Evolutionary conservation across 35 echinoderm and acorn worm genomes (phyloP).

Genomic region (Ophiothrix spiculata): DNA sequence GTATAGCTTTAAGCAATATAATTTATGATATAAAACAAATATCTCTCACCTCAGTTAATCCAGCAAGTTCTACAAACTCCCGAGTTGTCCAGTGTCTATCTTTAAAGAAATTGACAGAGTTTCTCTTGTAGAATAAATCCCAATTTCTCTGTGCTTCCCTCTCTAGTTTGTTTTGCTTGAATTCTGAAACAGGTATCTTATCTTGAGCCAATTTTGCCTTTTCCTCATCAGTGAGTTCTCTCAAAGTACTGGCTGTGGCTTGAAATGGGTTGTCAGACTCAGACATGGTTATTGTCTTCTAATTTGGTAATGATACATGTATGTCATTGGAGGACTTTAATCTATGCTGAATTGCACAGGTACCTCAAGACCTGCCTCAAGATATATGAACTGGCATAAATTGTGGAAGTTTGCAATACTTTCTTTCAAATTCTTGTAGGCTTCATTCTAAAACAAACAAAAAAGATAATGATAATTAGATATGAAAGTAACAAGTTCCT

Average conservation of each 20-base stretch:
- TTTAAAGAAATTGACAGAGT: constrained; percentile 96
- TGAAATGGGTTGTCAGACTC: constrained; percentile 1
- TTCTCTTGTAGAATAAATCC: constrained; percentile 96
- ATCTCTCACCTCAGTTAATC: not conserved
- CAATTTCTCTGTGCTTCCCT: constrained; percentile 82
- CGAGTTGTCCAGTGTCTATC: constrained; percentile 93
- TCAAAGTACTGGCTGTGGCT: not conserved
- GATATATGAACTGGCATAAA: too few species aligned
- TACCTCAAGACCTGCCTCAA: too few species aligned
- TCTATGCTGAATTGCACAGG: too few species aligned
- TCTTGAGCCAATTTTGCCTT: constrained; percentile 58
- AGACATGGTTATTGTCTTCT: not conserved
- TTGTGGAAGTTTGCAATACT: too few species aligned
- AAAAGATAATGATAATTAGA: too few species aligned
- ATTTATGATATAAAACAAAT: not conserved
- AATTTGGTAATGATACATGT: not conserved
- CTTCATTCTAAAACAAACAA: too few species aligned
- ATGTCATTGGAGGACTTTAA: too few species aligned
- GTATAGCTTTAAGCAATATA: too few species aligned
- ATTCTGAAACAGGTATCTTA: constrained; percentile 53
- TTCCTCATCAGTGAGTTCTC: constrained; percentile 68
- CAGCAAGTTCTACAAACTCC: constrained; percentile 84
- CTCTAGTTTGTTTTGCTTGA: constrained; percentile 87
- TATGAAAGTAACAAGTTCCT: too few species aligned
- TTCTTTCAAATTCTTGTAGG: too few species aligned